Percentiles rank a stretch among this genome's conserved stretches.
Evolutionary conservation across 2,888 invertebrate genomes (phyloP).

Genomic region (Crematogaster levior): DNA sequence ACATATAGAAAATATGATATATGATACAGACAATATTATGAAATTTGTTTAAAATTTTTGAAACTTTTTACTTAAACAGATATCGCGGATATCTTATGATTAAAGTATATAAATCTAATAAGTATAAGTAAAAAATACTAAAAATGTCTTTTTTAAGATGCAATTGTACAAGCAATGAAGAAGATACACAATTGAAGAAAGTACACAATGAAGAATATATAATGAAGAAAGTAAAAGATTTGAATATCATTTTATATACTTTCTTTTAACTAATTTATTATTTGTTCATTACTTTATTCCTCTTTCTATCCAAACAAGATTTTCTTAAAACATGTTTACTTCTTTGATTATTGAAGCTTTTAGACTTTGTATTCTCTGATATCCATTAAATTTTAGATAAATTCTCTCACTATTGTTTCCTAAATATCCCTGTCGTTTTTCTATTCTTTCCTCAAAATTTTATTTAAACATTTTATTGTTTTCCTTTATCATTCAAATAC

Average conservation of each 20-base stretch:
- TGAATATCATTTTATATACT: background rate
- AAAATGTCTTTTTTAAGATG: background rate
- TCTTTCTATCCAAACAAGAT: background rate
- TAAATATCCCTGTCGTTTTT: background rate
- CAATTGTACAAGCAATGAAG: background rate
- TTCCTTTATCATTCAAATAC: constrained; percentile 15
- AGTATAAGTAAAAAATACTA: background rate
- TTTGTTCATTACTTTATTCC: background rate
- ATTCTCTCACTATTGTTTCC: constrained; percentile 3
- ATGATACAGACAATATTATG: background rate
- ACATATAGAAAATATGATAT: background rate
- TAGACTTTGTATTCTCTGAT: background rate
- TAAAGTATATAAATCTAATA: background rate
- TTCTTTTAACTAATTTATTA: background rate
- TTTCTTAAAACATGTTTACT: constrained; percentile 6
- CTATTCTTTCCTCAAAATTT: background rate
- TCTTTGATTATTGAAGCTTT: background rate
- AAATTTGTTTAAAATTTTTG: background rate
- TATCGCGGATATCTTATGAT: background rate
- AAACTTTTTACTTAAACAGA: background rate
- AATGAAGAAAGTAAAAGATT: too few species aligned
- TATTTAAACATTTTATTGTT: background rate
- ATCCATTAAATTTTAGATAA: background rate
- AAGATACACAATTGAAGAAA: too few species aligned
- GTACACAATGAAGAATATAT: too few species aligned